Conservation (phyloP, 2,888 invertebrate species). For the Dryobotodes eremita region DNA sequence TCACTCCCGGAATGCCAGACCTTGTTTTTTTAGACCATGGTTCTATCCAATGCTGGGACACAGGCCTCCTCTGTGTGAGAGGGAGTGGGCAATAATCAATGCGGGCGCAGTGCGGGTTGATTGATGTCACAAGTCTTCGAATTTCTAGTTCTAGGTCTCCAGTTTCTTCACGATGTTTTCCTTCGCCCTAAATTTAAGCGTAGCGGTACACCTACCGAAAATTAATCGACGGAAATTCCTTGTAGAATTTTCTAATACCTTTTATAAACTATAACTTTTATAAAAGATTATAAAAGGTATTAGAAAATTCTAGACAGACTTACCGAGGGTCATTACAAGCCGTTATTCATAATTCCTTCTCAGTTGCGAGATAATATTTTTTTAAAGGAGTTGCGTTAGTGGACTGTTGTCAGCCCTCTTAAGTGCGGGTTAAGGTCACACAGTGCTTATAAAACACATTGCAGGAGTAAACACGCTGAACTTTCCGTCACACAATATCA, state of each 20-base stretch:
- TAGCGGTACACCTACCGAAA: neutral
- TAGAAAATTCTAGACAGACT: no score
- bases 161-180: neutral
- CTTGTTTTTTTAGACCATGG: no score
- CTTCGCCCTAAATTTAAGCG: neutral
- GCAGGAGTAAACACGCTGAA: neutral
- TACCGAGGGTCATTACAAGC: no score
- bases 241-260: no score
- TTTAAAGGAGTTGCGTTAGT: no score
- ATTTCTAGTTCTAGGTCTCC: neutral
- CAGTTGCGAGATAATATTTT: no score
- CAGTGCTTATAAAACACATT: neutral
- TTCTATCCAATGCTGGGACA: neutral
- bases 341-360: no score
- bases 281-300: no score
- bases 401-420: no score
- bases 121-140: neutral
- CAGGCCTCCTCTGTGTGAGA: neutral
- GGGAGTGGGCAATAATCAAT: neutral
- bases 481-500: neutral
- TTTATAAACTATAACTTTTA: no score
- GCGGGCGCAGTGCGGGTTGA: neutral
- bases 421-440: neutral
- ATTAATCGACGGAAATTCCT: neutral
- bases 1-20: no score